Conservation (phyloP, 30 jellyfish, hydroid and myxozoan genomes). For the Rhopilema esculentum region DNA sequence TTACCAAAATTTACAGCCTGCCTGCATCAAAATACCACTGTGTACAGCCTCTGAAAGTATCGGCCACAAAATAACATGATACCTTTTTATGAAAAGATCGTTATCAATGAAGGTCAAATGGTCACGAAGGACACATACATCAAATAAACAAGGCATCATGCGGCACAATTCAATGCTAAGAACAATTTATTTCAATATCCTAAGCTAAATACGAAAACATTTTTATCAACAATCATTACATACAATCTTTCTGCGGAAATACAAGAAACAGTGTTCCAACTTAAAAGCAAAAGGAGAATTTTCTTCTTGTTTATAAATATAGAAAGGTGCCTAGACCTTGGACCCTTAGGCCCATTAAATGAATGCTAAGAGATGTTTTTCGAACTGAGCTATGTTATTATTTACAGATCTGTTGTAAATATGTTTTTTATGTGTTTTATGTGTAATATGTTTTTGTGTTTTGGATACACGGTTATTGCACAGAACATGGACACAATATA, state of each 20-base stretch:
- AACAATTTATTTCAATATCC: not conserved
- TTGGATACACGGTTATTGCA: no score
- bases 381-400: not conserved
- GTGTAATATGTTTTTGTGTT: not conserved
- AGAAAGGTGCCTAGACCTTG: not conserved
- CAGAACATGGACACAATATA: no score
- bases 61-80: not conserved
- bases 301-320: not conserved
- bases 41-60: not conserved
- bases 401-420: no score
- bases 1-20: not conserved
- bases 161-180: not conserved
- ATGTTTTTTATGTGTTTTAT: no score
- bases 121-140: not conserved
- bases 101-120: not conserved
- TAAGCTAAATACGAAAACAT: not conserved
- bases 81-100: not conserved
- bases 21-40: not conserved
- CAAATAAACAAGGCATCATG: not conserved
- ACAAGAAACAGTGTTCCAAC: not conserved
- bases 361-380: not conserved
- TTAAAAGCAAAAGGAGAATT: not conserved
- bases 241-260: not conserved
- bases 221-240: not conserved
- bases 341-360: not conserved